A percentile compares a stretch with the other conserved stretches of the same genome.
These are phyloP conservation scores for Gadus chalcogrammus DNA, from an alignment of 2,113 vertebrate genomes.

Conservation along the genomic window DNA sequence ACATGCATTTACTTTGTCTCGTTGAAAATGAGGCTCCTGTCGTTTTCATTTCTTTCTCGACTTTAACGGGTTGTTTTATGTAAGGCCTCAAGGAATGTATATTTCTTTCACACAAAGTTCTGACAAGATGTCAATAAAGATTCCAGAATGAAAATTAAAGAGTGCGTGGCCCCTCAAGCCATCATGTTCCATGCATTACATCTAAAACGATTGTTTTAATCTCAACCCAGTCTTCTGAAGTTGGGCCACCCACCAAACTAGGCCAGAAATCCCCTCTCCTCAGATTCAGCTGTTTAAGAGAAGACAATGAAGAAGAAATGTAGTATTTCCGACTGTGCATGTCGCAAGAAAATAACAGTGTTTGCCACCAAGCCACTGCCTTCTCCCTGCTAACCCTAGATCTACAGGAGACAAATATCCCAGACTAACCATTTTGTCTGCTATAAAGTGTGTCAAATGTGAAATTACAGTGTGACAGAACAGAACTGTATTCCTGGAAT, in stretches of 20 bases:
- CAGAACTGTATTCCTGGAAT: too few species aligned
- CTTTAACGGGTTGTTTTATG: neutral
- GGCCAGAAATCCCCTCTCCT: neutral
- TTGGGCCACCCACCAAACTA: neutral
- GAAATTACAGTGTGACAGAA: too few species aligned
- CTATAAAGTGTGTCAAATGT: neutral
- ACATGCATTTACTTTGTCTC: neutral
- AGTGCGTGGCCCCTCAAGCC: neutral
- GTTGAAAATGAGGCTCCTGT: neutral
- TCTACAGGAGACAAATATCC: conserved; percentile 23
- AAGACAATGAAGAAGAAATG: conserved; percentile 1
- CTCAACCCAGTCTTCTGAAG: neutral
- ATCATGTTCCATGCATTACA: too few species aligned
- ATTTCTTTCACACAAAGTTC: too few species aligned
- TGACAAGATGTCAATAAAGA: too few species aligned
- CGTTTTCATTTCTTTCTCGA: neutral
- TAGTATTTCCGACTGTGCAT: neutral
- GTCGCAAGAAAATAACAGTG: conserved; percentile 28
- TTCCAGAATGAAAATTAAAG: neutral
- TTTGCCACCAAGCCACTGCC: too few species aligned
- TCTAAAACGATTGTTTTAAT: neutral
- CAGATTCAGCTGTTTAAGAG: conserved; percentile 9
- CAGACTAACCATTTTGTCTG: conserved; percentile 3
- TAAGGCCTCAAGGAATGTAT: neutral
- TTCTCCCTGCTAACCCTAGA: neutral